Base-by-base conservation (phyloP, 2,797 vertebrate genomes). In the Rhabdophis nuchalis region DNA sequence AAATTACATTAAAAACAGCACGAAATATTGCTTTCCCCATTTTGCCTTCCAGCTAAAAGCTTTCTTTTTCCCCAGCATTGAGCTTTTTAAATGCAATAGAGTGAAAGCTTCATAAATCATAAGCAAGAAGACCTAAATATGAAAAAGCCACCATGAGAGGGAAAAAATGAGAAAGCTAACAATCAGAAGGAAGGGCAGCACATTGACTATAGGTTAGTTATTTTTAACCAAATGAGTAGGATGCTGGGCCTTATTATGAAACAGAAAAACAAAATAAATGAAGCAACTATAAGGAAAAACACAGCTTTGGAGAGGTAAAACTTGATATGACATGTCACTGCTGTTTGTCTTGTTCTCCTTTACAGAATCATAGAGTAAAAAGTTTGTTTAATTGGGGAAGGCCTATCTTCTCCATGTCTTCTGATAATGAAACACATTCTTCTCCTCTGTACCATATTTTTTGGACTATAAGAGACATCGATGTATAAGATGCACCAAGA, bases 61-160 rank as follows among this genome's bases (percentile, higher is more conserved):
- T 96, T 96, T 96, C 91, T 96, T 90, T 95, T 96, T 94, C 94
- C 93, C 95, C 87, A 96, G 96, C 93, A 92, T 77, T 61, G 60
- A 8, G 20, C 92, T 93, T 95, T 95, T 96, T 96, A 96, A 97
- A 96, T 1, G 68, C 0, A 0, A 96, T 85, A 94, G 94, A 97
- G 46, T 93, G 92, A 97, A 96, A 96, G 88, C 94, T 95, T 96
- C 92, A 91, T 96, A 97, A 96, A 95, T 97, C 96, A 96, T 97
- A 95, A 96, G 95, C 90, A 97, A 97, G 92, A 95, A 88, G 91
- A 85, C 93, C 95, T 95, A 93, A 96, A 93, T 93, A 94, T 25
- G 41, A 82, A 82, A 85, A 95, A 96, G 88, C 92, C 92, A 89
- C 85, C 36, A 52, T 41, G 91, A 95, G 27, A 91, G 10, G 50